A percentile compares a stretch with the other conserved stretches of the same genome.
phyloP scores from a whole-genome alignment of 2,113 vertebrate genomes.

The Atrichornis clamosus region DNA sequence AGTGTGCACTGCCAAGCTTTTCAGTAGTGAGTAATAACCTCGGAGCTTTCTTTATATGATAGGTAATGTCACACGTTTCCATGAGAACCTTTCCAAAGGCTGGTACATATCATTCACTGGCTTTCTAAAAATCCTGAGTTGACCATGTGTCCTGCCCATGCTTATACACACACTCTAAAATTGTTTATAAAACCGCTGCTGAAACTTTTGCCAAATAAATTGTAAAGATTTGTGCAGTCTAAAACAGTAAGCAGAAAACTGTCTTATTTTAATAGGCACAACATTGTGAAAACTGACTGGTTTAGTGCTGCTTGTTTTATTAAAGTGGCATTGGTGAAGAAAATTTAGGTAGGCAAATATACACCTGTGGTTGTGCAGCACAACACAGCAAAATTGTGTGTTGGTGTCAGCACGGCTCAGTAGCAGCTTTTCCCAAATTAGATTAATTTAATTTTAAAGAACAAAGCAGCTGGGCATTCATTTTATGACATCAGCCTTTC shows the following conservation, averaged over 20 bases:
- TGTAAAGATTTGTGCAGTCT: background rate
- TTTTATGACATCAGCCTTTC: background rate
- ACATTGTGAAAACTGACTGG: background rate
- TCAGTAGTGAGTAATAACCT: background rate
- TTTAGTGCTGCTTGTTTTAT: background rate
- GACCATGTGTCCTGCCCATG: background rate
- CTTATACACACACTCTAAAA: background rate
- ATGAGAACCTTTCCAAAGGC: background rate
- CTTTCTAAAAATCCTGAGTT: background rate
- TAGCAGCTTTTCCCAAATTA: background rate
- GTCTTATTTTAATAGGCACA: background rate
- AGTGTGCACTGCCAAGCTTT: background rate
- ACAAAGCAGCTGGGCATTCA: background rate
- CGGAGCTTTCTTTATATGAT: background rate
- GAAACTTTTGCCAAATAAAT: background rate
- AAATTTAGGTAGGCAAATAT: background rate
- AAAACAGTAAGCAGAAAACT: background rate
- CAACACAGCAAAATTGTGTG: background rate
- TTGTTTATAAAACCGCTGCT: background rate
- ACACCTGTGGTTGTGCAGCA: background rate
- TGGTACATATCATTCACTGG: background rate
- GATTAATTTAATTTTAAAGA: slow-evolving; percentile 18
- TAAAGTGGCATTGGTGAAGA: background rate
- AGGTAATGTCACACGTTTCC: background rate
- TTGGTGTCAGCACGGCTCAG: background rate